These are phyloP conservation scores for Caradrina clavipalpis DNA, from an alignment of 2,888 invertebrate species.

Conservation along the genomic window DNA sequence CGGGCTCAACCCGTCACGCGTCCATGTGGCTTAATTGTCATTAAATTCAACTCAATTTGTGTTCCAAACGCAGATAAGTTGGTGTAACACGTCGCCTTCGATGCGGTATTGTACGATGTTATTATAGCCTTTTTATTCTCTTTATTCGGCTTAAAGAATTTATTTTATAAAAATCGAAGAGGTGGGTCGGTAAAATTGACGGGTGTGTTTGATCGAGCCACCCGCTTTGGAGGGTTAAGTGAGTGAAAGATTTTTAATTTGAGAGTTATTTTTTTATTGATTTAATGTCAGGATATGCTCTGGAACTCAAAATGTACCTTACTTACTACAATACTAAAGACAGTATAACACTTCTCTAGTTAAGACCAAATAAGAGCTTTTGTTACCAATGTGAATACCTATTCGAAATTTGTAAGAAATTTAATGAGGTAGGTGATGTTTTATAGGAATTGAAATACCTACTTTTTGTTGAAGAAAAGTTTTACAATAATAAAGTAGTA, in stretches of 20 bases:
- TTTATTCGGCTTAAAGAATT: constrained; percentile 53
- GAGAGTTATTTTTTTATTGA: neutral
- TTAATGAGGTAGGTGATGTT: too few relatives aligned
- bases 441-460: too few relatives aligned
- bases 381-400: too few relatives aligned
- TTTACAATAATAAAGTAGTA: too few relatives aligned
- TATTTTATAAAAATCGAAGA: constrained; percentile 46
- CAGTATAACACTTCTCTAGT: too few relatives aligned
- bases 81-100: constrained; percentile 69
- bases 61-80: constrained; percentile 69
- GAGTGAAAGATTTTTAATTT: constrained; percentile 45
- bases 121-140: constrained; percentile 39
- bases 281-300: neutral
- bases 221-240: constrained; percentile 51
- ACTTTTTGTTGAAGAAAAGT: too few relatives aligned
- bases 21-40: constrained; percentile 76
- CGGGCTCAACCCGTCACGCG: constrained; percentile 72
- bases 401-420: too few relatives aligned
- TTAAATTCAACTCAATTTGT: constrained; percentile 81
- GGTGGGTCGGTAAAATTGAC: constrained; percentile 33
- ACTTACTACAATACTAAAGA: too few relatives aligned
- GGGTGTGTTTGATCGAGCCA: constrained; percentile 42
- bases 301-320: too few relatives aligned
- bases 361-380: too few relatives aligned
- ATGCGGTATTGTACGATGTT: constrained; percentile 66